Base-by-base conservation (phyloP, 2,113 vertebrate genomes). In the Cynocephalus volans region DNA sequence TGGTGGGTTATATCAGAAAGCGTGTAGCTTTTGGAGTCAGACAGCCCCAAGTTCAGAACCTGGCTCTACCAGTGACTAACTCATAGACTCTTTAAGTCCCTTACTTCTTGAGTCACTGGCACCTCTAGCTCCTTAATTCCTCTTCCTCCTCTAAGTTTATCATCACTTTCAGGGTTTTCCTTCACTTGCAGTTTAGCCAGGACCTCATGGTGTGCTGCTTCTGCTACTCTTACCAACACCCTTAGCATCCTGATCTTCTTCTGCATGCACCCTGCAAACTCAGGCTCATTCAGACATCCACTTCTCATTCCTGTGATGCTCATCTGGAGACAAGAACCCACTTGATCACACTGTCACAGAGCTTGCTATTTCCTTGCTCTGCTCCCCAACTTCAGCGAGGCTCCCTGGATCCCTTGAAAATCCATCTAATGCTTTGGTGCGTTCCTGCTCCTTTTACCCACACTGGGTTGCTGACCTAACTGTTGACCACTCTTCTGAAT, bases 291-390 rank as follows among this genome's bases (percentile, higher is more conserved):
- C 17, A 58, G 13, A 58, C 7, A 15, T 9, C 23, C 0, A 36
- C 18, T 36, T 62, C 36, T 82, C 14, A 2, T 62, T 90, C 64
- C 54, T 58, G 19, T 3, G 23, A 4, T 81, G 24, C 41, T 89
- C 52, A 3, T 50, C 13, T 6, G 7, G 19, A 6, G 48, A 33
- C 50, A 26, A 76, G 48, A 72, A 3, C 21, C 17, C 6, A 33
- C n/a, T 10, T 17, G 19, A 0, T 26, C 28, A 6, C 12, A 3
- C 36, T 3, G 8, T 69, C 41, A 23, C 0, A 6, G 62, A 82
- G 50, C n/a, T 92, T 33, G 33, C 17, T 60, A 2, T 60, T 52
- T 36, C 15, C 67, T 87, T 72, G 26, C 6, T 88, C 31, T 62
- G 36, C 36, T 81, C 15, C 13, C 24, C 14, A 36, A 36, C 62